A percentile compares a stretch with the other conserved stretches of the same genome.
Conservation (phyloP, 2,113 vertebrate genomes). For the Martes martes region DNA sequence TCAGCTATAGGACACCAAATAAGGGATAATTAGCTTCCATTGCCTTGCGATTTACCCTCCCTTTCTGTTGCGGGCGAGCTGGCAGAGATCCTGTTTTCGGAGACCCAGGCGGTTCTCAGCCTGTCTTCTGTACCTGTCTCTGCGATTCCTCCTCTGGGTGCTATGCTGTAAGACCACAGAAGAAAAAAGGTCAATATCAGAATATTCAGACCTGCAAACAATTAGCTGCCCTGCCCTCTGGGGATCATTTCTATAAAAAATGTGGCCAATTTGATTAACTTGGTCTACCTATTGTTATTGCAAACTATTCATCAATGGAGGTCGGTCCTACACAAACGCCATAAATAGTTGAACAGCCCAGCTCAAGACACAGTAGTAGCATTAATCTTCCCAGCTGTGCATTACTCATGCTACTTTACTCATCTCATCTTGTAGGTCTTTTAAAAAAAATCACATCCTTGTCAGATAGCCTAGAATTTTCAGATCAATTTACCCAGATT, state of each 20-base stretch:
- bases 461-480: not conserved
- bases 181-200: not conserved
- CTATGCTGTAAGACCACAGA: not conserved
- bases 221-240: not conserved
- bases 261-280: constrained; percentile 59
- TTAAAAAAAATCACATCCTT: not conserved
- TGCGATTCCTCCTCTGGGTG: rapidly evolving
- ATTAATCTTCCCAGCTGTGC: constrained; percentile 53
- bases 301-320: rapidly evolving
- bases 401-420: not conserved
- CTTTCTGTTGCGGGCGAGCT: constrained; percentile 15
- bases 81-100: not conserved
- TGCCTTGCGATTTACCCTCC: constrained; percentile 49
- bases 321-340: not conserved
- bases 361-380: not conserved
- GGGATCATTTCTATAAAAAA: not conserved
- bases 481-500: constrained; percentile 19
- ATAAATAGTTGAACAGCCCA: not conserved
- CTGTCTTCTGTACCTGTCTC: not conserved
- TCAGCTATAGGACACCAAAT: not conserved
- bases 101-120: not conserved
- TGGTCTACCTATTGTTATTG: not conserved
- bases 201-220: not conserved
- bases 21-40: not conserved
- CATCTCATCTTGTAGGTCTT: not conserved